A percentile compares a stretch with the other conserved stretches of the same genome.
Conservation (phyloP, 1,140 invertebrate species). For the Rhynchophorus ferrugineus region DNA sequence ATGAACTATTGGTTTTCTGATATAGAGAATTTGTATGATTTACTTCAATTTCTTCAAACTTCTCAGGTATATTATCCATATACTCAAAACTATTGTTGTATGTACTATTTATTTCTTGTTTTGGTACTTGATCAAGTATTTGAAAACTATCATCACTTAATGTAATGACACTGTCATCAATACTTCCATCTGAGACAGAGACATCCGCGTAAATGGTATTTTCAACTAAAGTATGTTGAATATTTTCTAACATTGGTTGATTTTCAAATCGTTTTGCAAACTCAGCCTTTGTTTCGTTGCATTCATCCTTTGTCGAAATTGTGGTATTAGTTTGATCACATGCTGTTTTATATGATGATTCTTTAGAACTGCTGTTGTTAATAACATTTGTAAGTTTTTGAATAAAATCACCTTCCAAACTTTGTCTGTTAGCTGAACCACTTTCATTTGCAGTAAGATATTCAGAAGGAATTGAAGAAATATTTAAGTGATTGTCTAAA, state of each 20-base stretch:
- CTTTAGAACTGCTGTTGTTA: background rate
- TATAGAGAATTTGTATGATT: slow-evolving; percentile 4
- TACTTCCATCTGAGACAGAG: background rate
- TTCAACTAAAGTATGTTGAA: background rate
- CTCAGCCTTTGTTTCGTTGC: background rate
- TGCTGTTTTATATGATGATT: background rate
- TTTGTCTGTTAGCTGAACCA: background rate
- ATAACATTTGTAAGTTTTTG: background rate
- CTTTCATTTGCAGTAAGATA: background rate
- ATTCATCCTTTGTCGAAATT: background rate
- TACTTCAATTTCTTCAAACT: background rate
- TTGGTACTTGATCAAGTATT: too few species aligned
- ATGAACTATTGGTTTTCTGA: too few species aligned
- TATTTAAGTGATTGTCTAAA: background rate
- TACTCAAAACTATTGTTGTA: too few species aligned
- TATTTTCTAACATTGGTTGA: background rate
- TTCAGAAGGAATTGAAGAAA: background rate
- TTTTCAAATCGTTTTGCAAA: background rate
- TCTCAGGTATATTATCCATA: too few species aligned
- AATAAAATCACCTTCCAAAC: background rate
- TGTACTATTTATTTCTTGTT: too few species aligned
- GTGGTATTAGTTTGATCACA: background rate
- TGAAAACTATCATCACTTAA: slow-evolving; percentile 1
- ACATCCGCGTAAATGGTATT: background rate
- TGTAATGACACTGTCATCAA: background rate